These are phyloP conservation scores for Lasioglossum baleicum DNA, from an alignment of 1,140 invertebrate genomes.

Conservation along the genomic window DNA sequence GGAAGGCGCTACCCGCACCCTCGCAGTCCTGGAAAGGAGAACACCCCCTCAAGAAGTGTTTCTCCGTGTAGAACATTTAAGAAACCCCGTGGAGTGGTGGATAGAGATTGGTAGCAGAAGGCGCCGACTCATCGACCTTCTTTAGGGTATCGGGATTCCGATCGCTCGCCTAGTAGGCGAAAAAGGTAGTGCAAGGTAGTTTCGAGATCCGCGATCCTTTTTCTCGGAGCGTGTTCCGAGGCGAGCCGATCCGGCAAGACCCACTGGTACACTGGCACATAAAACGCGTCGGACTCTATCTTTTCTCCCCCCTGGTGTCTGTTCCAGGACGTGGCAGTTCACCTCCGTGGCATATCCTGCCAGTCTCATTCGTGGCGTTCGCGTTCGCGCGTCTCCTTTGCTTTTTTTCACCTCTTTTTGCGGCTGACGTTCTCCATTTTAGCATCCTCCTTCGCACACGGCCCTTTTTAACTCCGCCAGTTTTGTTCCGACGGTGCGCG, in stretches of 20 bases:
- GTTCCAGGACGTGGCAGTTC: constrained; percentile 11
- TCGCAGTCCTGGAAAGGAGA: too few species aligned
- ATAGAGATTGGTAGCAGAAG: background rate
- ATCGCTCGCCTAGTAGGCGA: background rate
- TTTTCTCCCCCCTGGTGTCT: background rate
- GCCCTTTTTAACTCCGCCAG: constrained; percentile 42
- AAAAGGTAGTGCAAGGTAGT: background rate
- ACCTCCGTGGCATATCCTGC: constrained; percentile 17
- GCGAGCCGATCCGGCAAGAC: background rate
- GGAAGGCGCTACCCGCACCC: too few species aligned
- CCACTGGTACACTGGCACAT: constrained; percentile 38
- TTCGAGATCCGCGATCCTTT: constrained; percentile 19
- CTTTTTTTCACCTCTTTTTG: constrained; percentile 35
- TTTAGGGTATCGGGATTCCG: background rate
- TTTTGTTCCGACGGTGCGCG: constrained; percentile 35
- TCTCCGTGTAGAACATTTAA: too few species aligned
- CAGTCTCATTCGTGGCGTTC: constrained; percentile 12
- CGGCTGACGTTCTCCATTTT: constrained; percentile 7
- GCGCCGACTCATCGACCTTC: background rate
- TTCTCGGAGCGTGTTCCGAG: background rate
- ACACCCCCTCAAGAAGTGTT: too few species aligned
- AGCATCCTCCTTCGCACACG: background rate
- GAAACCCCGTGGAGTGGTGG: background rate
- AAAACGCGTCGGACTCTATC: constrained; percentile 10
- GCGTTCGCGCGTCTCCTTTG: constrained; percentile 10